phyloP scores from a whole-genome alignment of 2,888 invertebrate genomes.

The Acleris laterana region DNA sequence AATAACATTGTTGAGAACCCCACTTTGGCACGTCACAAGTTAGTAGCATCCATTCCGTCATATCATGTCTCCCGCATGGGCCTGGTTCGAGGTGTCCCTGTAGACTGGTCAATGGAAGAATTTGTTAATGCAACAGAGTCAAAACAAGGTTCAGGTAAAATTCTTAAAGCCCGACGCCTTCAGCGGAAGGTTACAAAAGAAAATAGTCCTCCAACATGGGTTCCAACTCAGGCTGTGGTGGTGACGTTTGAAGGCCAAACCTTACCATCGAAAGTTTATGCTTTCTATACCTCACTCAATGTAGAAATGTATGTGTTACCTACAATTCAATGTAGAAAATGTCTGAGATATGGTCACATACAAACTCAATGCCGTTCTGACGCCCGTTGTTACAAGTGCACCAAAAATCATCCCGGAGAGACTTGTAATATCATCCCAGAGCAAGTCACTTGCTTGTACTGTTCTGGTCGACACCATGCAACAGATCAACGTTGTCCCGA shows the following conservation, averaged over 20 bases:
- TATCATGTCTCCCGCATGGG: no score
- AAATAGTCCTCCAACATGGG: not conserved
- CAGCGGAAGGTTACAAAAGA: not conserved
- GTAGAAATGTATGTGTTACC: no score
- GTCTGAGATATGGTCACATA: no score
- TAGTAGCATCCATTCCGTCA: no score
- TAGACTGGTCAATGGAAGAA: no score
- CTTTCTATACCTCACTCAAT: not conserved
- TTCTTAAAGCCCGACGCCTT: constrained; percentile 1
- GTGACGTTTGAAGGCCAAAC: not conserved
- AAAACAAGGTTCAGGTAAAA: not conserved
- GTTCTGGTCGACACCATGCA: not conserved
- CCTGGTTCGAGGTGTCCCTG: no score
- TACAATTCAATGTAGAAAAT: no score
- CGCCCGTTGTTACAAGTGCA: no score
- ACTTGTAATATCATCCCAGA: not conserved
- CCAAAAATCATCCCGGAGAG: constrained; percentile 1
- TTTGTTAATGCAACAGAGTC: no score
- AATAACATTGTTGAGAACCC: no score
- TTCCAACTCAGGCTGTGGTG: not conserved
- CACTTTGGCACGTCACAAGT: no score
- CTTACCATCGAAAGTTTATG: not conserved
- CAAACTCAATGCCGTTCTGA: no score
- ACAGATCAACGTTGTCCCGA: constrained; percentile 1
- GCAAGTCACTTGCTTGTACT: not conserved